Evolutionary conservation across 2,113 vertebrate species (phyloP), one percentile per base, ranked within the genome.

Genomic region (Oryzias javanicus): DNA sequence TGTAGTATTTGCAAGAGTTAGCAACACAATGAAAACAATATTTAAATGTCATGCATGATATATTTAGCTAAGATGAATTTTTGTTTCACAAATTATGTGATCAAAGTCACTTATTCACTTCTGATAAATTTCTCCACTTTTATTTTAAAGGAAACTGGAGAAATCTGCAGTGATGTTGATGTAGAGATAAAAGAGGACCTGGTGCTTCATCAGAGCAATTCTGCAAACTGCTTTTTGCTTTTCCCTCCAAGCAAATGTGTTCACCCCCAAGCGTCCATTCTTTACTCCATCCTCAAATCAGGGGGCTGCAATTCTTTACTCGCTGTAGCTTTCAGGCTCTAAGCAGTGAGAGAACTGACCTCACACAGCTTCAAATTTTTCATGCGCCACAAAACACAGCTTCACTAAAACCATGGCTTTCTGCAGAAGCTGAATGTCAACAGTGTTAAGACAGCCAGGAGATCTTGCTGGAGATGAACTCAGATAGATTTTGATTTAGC

Each of bases 391-490:
- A 42, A 60, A 57, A 64, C 29, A 6, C 17, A 58, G 42, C 52
- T 68, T 4, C 57, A 44, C 19, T 59, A 16, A 42, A 61, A 58
- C 61, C 16, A 55, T 55, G 25, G 50, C 24, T 48, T 20, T 47
- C 35, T 59, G 72, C 64, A 64, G 66, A 19, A 49, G 44, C 53
- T 55, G 13, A 65, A 76, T 22, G 63, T 58, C 6, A 35, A 35
- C 35, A 35, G 35, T 35, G 35, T 35, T 35, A 12, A 35, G 35
- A 35, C 35, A 35, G 10, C 35, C 35, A 35, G 35, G 35, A 35
- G 10, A 35, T 8, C 35, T 35, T 35, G 35, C 2, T 35, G 35
- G 35, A 35, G 35, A 8, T 0, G 8, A 35, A 12, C 12, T 10
- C 35, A 35, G 2, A 3, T 35, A 10, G 35, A 35, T 35, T 35